Conservation (phyloP, 2,888 invertebrate genomes). For the Melanargia galathea region DNA sequence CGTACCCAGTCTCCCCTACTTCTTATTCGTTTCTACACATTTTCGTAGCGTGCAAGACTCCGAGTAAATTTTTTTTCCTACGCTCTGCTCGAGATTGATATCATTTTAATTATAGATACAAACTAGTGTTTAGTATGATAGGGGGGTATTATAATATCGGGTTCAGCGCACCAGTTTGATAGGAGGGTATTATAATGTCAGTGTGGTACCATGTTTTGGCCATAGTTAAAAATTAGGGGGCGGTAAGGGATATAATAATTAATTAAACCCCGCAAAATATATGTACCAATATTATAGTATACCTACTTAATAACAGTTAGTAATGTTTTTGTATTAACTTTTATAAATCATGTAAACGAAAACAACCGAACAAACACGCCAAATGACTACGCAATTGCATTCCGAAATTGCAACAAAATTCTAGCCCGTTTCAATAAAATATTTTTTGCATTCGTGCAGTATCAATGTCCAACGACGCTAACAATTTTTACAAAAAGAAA, state of each 20-base stretch:
- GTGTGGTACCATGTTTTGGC: not conserved
- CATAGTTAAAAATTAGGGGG: not conserved
- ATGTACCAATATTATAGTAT: too few relatives aligned
- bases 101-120: slow-evolving; percentile 9
- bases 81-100: not conserved
- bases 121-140: not conserved
- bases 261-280: too few relatives aligned
- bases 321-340: too few relatives aligned
- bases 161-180: not conserved
- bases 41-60: not conserved
- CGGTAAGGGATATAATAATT: not conserved
- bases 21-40: not conserved
- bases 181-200: too few relatives aligned
- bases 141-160: not conserved
- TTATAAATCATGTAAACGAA: too few relatives aligned
- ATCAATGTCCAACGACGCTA: not conserved
- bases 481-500: too few relatives aligned
- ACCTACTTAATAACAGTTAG: too few relatives aligned
- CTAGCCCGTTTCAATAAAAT: not conserved
- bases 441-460: not conserved
- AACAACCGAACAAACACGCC: too few relatives aligned
- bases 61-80: not conserved
- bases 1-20: too few relatives aligned
- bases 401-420: not conserved
- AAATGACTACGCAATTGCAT: too few relatives aligned